Conservation (phyloP, 1,140 invertebrate species). For the Hyles vespertilio region DNA sequence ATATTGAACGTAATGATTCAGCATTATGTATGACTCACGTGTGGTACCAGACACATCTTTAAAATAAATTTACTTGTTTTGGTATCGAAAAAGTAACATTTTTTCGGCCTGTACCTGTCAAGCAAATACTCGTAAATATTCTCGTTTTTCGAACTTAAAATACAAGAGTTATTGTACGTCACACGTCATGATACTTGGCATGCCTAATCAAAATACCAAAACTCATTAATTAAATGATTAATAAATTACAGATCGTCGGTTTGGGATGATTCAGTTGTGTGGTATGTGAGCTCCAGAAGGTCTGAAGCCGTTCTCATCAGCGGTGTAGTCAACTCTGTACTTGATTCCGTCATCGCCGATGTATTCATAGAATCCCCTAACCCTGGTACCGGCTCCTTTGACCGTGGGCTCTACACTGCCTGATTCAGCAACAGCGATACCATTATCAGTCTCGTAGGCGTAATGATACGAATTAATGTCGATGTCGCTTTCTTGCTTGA, state of each 20-base stretch:
- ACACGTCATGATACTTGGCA: no score
- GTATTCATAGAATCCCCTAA: constrained; percentile 79
- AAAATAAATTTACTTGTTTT: no score
- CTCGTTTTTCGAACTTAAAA: no score
- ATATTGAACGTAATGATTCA: no score
- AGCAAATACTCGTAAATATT: no score
- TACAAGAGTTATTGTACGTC: no score
- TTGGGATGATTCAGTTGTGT: constrained; percentile 10
- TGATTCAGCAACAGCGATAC: constrained; percentile 60
- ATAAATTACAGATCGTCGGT: background rate
- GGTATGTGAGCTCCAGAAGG: constrained; percentile 76
- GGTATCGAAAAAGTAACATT: no score
- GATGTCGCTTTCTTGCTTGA: constrained; percentile 49
- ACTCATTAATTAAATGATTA: background rate
- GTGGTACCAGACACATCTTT: background rate
- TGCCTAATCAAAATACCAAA: no score
- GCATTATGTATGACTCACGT: background rate
- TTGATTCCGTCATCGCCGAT: constrained; percentile 75
- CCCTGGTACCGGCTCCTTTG: constrained; percentile 80
- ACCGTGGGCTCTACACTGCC: constrained; percentile 71
- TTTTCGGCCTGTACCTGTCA: no score
- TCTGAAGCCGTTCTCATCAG: constrained; percentile 81
- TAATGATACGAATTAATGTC: constrained; percentile 53
- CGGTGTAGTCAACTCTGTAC: constrained; percentile 78
- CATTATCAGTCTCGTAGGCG: constrained; percentile 61